phyloP scores from a whole-genome alignment of 1,140 invertebrate genomes.

The Temnothorax curvispinosus region DNA sequence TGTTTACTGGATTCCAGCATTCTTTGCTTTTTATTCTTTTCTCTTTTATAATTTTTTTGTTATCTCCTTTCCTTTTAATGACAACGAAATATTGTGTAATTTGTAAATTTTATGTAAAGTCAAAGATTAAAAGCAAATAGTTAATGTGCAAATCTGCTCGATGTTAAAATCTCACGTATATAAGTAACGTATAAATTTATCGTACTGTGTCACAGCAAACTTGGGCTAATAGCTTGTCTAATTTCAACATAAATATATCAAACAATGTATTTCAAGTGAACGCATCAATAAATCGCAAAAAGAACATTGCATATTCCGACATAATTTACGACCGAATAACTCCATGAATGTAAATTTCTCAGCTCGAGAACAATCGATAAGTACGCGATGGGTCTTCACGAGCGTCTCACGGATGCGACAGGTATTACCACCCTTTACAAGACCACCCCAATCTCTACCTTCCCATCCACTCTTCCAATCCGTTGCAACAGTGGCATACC shows the following conservation, averaged over 20 bases:
- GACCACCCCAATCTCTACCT: not conserved
- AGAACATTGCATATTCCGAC: not conserved
- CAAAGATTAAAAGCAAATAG: not conserved
- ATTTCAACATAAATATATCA: not conserved
- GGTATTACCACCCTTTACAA: not conserved
- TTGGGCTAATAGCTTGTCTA: not conserved
- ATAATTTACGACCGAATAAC: not conserved
- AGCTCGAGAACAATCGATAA: not conserved
- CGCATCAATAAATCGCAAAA: not conserved
- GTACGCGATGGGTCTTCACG: not conserved
- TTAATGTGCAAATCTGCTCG: not conserved
- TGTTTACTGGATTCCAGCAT: not conserved
- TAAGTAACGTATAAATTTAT: not conserved
- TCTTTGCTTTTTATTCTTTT: not conserved
- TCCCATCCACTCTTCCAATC: not conserved
- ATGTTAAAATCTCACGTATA: not conserved
- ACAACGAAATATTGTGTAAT: not conserved
- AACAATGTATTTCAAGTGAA: not conserved
- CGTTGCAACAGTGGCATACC: slow-evolving; percentile 55
- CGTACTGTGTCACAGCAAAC: not conserved
- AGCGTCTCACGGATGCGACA: not conserved
- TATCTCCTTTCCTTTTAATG: not conserved
- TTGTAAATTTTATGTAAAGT: no score
- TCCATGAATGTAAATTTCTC: not conserved
- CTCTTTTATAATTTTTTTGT: not conserved